Percentiles rank a stretch among this genome's conserved stretches.
phyloP scores from a whole-genome alignment of 1,140 invertebrate genomes.

The Drosophila insularis region DNA sequence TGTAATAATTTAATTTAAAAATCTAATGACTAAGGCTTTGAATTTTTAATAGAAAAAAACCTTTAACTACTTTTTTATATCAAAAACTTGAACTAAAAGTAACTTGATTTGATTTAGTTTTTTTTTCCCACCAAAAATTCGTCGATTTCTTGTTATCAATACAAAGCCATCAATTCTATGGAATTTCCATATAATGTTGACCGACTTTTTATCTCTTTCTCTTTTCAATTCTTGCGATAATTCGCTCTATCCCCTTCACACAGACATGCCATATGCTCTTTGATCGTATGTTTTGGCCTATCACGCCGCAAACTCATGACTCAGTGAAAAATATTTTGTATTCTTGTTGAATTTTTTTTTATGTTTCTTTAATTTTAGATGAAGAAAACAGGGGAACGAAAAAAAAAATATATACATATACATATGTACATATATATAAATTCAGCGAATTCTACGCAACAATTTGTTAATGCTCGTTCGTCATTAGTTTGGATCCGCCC shows the following conservation, averaged over 20 bases:
- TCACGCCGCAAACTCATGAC: constrained; percentile 68
- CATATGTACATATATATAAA: constrained; percentile 10
- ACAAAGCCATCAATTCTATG: not conserved
- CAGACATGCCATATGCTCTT: constrained; percentile 12
- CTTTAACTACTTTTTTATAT: no score
- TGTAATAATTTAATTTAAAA: no score
- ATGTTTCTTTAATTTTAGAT: constrained; percentile 37
- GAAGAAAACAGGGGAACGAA: constrained; percentile 2
- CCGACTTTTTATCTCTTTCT: not conserved
- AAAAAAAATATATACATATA: no score
- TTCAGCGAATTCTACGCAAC: not conserved
- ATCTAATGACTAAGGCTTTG: no score
- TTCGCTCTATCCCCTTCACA: not conserved
- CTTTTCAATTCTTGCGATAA: no score
- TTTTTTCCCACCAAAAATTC: no score
- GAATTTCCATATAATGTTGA: not conserved
- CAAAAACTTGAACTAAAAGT: no score
- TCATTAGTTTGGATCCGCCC: constrained; percentile 38
- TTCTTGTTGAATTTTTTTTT: constrained; percentile 13
- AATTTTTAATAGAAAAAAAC: no score
- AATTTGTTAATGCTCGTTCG: constrained; percentile 34
- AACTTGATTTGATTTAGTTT: no score
- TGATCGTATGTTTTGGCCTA: constrained; percentile 40
- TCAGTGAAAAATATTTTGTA: constrained; percentile 33
- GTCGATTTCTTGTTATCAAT: not conserved